A percentile compares a stretch with the other conserved stretches of the same genome.
These are phyloP conservation scores for Takifugu ocellatus DNA, from an alignment of 2,797 vertebrate species.

Conservation along the genomic window DNA sequence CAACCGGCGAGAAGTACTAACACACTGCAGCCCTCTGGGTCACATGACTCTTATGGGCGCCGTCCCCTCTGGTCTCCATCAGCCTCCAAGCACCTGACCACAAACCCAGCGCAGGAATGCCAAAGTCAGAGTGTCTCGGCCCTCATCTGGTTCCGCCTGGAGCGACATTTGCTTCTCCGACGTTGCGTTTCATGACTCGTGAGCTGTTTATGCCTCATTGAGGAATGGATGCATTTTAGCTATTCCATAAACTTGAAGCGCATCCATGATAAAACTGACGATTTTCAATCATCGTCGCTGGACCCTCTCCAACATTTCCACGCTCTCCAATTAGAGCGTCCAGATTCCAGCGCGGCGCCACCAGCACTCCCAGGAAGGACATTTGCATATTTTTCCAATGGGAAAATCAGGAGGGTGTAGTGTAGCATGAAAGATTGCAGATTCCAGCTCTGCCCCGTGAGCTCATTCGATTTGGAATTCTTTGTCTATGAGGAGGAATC, in stretches of 20 bases:
- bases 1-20: slow-evolving; percentile 33
- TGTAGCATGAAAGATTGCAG: slow-evolving; percentile 52
- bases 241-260: slow-evolving; percentile 51
- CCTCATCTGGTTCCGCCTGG: too few species aligned
- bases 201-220: slow-evolving; percentile 43
- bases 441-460: slow-evolving; percentile 34
- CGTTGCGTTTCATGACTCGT: slow-evolving; percentile 34
- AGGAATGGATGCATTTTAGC: slow-evolving; percentile 36
- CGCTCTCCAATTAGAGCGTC: slow-evolving; percentile 42
- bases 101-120: background rate
- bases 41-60: slow-evolving; percentile 58
- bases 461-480: slow-evolving; percentile 56
- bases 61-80: slow-evolving; percentile 51
- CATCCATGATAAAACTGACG: slow-evolving; percentile 24
- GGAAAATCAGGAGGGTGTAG: slow-evolving; percentile 53
- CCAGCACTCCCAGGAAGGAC: slow-evolving; percentile 21
- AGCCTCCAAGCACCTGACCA: slow-evolving; percentile 51
- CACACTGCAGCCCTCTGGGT: slow-evolving; percentile 43
- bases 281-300: slow-evolving; percentile 43
- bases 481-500: slow-evolving; percentile 58
- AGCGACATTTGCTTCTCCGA: slow-evolving; percentile 12
- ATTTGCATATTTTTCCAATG: slow-evolving; percentile 69
- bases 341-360: slow-evolving; percentile 15
- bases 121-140: slow-evolving; percentile 8
- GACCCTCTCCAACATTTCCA: slow-evolving; percentile 28